These are phyloP conservation scores for Equus quagga DNA, from an alignment of 2,113 vertebrate genomes.

Conservation along the genomic window DNA sequence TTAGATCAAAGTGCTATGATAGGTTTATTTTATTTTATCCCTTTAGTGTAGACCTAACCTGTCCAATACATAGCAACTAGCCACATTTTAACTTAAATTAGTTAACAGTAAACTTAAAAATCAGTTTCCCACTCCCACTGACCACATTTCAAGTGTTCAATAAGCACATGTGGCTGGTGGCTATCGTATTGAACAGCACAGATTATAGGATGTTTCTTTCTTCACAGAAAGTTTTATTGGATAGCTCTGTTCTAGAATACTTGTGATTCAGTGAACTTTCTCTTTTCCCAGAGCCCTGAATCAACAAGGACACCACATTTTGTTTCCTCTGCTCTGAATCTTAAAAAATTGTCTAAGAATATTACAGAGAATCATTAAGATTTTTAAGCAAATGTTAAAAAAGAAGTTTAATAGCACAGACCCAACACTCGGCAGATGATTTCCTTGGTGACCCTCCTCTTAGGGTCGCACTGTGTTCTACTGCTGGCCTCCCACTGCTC, in stretches of 20 bases:
- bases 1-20: not conserved
- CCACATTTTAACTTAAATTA: not conserved
- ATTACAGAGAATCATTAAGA: not conserved
- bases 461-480: too few species aligned
- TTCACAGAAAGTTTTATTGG: not conserved
- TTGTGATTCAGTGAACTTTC: not conserved
- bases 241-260: not conserved
- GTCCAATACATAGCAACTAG: not conserved
- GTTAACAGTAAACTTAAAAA: not conserved
- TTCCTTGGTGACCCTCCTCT: not conserved
- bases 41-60: not conserved
- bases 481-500: not conserved
- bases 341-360: not conserved
- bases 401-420: not conserved
- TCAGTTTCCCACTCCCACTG: not conserved
- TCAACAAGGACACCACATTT: not conserved
- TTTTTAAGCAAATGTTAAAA: not conserved
- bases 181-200: not conserved
- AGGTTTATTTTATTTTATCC: not conserved
- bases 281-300: not conserved
- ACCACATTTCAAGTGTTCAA: not conserved
- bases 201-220: not conserved
- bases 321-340: not conserved
- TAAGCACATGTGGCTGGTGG: not conserved
- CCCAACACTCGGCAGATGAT: not conserved